Base-by-base conservation (phyloP, 2,888 invertebrate species). In the Bembecia ichneumoniformis region DNA sequence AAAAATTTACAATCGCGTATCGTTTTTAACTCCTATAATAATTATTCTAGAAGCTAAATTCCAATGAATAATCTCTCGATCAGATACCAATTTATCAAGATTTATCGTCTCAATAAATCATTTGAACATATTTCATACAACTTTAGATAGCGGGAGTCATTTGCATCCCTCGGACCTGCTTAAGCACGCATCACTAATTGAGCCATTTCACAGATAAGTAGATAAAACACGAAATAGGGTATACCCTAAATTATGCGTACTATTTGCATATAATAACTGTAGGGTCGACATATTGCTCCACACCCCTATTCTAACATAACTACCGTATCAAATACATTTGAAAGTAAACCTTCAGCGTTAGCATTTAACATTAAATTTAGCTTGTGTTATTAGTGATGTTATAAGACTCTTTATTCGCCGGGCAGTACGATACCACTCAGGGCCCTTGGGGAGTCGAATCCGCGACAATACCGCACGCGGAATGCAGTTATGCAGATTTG, bases 121-220 rank as follows among this genome's bases (percentile, higher is more conserved):
- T 82, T 80, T 79, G 14, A 82, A 61, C 84, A 82, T 83, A 84
- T 82, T 83, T 70, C 64, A 73, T 66, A 71, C 64, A 54, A 62
- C 62, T 63, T 59, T 59, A 70, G 76, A 78, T 78, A 77, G 63
- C 63, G 59, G 28, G 57, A 58, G 58, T 59, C 55, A 72, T 76
- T 71, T 68, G 63, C 73, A 71, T 70, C 54, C 59, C 58, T 49
- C 49, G 51, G 51, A 43, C 51, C 54, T 51, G 50, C 54, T 59
- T 57, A 56, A 58, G 66, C 75, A 71, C 72, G 76, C 74, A 67
- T 72, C 62, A 56, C 80, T 86, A 86, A 87, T 87, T 84, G 87
- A 84, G 78, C 86, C 75, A 82, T 86, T 83, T 78, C 78, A 82
- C 77, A 84, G 86, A 86, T 86, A 86, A 86, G 82, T 78, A 82